Percentiles rank a stretch among this genome's conserved stretches.
Conservation (phyloP, 2,888 invertebrate species). For the Acanthoscelides obtectus region DNA sequence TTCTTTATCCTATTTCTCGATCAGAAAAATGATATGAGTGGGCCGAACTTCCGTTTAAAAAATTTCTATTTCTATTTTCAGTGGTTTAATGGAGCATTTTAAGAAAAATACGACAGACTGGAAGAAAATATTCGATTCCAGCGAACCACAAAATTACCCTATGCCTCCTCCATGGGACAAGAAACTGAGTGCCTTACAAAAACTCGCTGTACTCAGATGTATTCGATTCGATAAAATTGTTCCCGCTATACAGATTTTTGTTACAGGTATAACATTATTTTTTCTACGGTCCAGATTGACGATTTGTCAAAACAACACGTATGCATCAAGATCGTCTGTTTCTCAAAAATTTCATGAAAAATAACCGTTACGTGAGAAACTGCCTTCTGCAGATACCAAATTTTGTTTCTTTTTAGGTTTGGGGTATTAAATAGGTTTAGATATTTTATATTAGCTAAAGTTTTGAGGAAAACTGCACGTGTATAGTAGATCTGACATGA, state of each 20-base stretch:
- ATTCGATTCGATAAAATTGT: slow-evolving; percentile 85
- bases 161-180: slow-evolving; percentile 69
- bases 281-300: too few relatives aligned
- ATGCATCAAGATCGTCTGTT: too few relatives aligned
- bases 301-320: too few relatives aligned
- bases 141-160: slow-evolving; percentile 64
- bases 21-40: too few relatives aligned
- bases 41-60: neutral
- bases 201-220: slow-evolving; percentile 72
- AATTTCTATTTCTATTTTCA: slow-evolving; percentile 23
- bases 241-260: slow-evolving; percentile 61
- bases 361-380: too few relatives aligned
- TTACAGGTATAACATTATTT: slow-evolving; percentile 20
- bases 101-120: slow-evolving; percentile 55
- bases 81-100: slow-evolving; percentile 66
- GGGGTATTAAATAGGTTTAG: too few relatives aligned
- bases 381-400: too few relatives aligned
- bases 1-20: neutral
- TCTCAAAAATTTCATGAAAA: too few relatives aligned
- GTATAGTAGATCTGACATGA: too few relatives aligned
- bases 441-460: too few relatives aligned
- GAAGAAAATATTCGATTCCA: slow-evolving; percentile 70
- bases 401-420: too few relatives aligned
- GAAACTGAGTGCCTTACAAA: slow-evolving; percentile 64
- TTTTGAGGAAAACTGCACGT: too few relatives aligned